Evolutionary conservation across 2,113 vertebrate species (phyloP).

Genomic region (Datnioides undecimradiatus): DNA sequence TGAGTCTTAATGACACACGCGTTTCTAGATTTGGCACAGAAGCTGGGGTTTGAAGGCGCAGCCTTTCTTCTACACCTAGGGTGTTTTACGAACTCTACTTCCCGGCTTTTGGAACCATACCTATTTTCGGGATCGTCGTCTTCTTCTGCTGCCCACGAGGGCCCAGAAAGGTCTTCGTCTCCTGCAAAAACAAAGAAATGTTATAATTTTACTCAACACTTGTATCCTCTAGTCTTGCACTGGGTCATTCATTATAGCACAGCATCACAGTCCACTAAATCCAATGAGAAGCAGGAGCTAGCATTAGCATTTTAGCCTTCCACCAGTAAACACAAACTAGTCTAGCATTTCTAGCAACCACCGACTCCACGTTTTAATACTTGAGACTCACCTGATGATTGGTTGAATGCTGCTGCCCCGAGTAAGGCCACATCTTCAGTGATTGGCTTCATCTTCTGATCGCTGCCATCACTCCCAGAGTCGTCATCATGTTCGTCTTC

Average conservation of each 20-base stretch:
- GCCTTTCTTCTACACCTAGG: conserved; percentile 85
- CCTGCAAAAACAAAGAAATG: conserved; percentile 76
- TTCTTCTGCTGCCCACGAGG: conserved; percentile 88
- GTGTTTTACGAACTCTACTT: conserved; percentile 86
- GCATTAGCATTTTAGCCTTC: not conserved
- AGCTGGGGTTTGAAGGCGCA: conserved; percentile 79
- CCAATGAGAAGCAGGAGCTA: not conserved
- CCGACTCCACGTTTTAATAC: too few species aligned
- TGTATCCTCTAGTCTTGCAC: too few species aligned
- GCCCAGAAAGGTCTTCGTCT: conserved; percentile 89
- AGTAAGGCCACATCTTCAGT: conserved; percentile 88
- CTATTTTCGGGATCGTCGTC: conserved; percentile 99
- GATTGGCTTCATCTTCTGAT: conserved; percentile 94
- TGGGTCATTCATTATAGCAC: not conserved
- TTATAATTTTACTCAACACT: too few species aligned
- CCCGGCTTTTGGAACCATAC: conserved; percentile 90
- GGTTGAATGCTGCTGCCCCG: conserved; percentile 87
- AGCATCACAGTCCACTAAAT: not conserved
- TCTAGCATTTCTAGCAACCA: not conserved
- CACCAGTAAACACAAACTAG: not conserved
- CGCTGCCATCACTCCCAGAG: conserved; percentile 87
- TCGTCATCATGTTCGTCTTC: conserved; percentile 81
- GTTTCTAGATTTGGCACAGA: conserved; percentile 82
- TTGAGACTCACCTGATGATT: conserved; percentile 92
- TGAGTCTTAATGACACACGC: conserved; percentile 84